Evolutionary conservation across 92 coral and sea anemone species (phyloP).

Genomic region (Phymanthus crucifer): DNA sequence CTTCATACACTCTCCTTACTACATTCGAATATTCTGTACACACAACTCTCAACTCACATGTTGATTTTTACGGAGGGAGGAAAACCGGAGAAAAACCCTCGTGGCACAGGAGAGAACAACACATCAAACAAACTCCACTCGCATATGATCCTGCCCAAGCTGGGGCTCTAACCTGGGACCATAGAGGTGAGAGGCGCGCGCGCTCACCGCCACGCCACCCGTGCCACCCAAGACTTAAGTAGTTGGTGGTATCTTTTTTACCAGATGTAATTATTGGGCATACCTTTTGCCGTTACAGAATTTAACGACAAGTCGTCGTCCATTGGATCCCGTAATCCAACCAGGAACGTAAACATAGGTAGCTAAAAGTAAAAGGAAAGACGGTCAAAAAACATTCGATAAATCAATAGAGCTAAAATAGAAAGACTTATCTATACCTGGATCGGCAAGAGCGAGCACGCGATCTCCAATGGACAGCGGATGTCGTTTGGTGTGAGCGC

Average conservation of each 20-base stretch:
- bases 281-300: conserved; percentile 96
- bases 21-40: too few relatives aligned
- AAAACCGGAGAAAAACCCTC: too few relatives aligned
- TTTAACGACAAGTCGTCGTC: conserved; percentile 83
- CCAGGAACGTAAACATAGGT: conserved; percentile 85
- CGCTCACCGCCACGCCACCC: too few relatives aligned
- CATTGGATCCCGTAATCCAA: conserved; percentile 89
- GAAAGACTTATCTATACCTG: conserved; percentile 56
- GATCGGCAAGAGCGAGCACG: conserved; percentile 88
- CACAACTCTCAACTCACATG: too few relatives aligned
- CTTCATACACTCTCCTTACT: too few relatives aligned
- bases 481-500: conserved; percentile 96
- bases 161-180: too few relatives aligned
- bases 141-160: too few relatives aligned
- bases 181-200: too few relatives aligned
- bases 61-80: too few relatives aligned
- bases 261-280: neutral
- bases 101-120: too few relatives aligned
- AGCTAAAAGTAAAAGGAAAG: conserved; percentile 42
- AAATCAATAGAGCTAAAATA: neutral
- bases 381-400: neutral
- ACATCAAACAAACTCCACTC: too few relatives aligned
- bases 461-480: conserved; percentile 92
- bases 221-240: too few relatives aligned
- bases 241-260: neutral